Conservation (phyloP, 2,113 vertebrate genomes). For the Chitala chitala region DNA sequence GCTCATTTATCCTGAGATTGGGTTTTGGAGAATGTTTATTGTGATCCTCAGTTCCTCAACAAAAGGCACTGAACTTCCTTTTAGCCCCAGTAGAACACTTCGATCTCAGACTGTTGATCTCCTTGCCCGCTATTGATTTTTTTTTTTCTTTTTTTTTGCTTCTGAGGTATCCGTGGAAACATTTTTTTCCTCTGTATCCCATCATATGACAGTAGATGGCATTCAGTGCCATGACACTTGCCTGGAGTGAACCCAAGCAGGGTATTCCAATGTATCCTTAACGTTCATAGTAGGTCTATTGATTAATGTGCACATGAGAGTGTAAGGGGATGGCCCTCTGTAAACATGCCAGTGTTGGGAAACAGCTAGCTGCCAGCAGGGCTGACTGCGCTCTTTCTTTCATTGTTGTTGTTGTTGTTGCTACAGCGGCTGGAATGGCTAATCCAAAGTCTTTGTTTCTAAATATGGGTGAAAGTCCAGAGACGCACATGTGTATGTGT, state of each 20-base stretch:
- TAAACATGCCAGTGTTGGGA: slow-evolving; percentile 6
- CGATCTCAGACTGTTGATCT: not conserved
- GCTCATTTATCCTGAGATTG: slow-evolving; percentile 20
- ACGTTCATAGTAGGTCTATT: not conserved
- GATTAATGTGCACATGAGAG: not conserved
- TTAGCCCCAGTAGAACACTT: not conserved
- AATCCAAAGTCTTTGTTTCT: not conserved
- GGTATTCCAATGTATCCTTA: not conserved
- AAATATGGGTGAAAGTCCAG: not conserved
- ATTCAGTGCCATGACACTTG: not conserved
- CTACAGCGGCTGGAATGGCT: slow-evolving; percentile 10
- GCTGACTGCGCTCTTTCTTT: not conserved
- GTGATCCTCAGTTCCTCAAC: not conserved
- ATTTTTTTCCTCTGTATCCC: not conserved
- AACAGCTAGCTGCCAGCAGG: not conserved
- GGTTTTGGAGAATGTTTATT: slow-evolving; percentile 11
- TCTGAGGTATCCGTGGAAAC: too few species aligned
- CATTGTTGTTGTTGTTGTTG: not conserved
- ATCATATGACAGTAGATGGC: not conserved
- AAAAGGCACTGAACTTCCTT: not conserved
- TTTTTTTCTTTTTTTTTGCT: not conserved
- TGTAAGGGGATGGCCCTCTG: not conserved
- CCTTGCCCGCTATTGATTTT: not conserved
- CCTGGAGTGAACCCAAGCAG: not conserved
- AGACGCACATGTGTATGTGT: not conserved